Conservation (phyloP, 2,797 vertebrate genomes). For the Lindbergichthys nudifrons region DNA sequence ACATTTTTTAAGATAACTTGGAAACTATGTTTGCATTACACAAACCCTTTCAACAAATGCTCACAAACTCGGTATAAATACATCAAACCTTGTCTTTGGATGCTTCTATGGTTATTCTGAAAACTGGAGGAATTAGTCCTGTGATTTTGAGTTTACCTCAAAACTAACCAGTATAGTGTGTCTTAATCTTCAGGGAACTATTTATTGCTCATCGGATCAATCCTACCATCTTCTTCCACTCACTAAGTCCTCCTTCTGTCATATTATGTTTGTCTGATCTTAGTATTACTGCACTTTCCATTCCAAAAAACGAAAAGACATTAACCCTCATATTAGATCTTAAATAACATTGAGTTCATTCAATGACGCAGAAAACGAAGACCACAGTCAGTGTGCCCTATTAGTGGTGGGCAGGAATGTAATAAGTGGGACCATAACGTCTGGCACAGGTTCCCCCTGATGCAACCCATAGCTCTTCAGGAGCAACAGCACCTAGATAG, state of each 20-base stretch:
- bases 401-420: conserved; percentile 76
- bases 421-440: conserved; percentile 68
- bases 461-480: conserved; percentile 66
- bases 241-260: conserved; percentile 35
- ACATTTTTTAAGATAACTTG: not conserved
- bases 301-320: conserved; percentile 55
- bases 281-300: conserved; percentile 57
- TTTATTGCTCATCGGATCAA: conserved; percentile 22
- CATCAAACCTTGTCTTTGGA: conserved; percentile 17
- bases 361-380: conserved; percentile 66
- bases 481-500: conserved; percentile 69
- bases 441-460: conserved; percentile 71
- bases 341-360: conserved; percentile 66
- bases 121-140: conserved; percentile 18
- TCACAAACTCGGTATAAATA: conserved; percentile 24
- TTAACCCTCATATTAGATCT: conserved; percentile 66
- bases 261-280: conserved; percentile 53
- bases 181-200: conserved; percentile 33
- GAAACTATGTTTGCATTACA: conserved; percentile 11
- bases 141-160: conserved; percentile 38
- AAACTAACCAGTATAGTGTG: conserved; percentile 41
- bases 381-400: conserved; percentile 65
- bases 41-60: conserved; percentile 25
- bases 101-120: conserved; percentile 38
- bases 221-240: conserved; percentile 40